phyloP scores from a whole-genome alignment of 2,888 invertebrate genomes.

The Lithosia quadra region DNA sequence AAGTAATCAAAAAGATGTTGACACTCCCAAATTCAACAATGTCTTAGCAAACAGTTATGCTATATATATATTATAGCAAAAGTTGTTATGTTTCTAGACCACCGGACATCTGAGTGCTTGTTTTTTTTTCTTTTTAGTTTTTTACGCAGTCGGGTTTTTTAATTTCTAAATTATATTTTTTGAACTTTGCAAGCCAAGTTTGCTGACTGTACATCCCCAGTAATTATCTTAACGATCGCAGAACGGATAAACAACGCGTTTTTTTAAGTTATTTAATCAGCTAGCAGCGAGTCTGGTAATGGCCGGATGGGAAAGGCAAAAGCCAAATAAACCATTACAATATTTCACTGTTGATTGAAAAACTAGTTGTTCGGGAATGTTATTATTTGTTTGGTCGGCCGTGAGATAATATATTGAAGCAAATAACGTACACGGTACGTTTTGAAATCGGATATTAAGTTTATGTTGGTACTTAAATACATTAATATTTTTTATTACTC shows the following conservation, averaged over 20 bases:
- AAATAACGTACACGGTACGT: neutral
- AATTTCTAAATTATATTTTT: too few species aligned
- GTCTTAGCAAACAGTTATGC: too few species aligned
- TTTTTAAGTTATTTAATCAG: slow-evolving; percentile 28
- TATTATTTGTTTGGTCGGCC: slow-evolving; percentile 6
- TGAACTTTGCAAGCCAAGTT: too few species aligned
- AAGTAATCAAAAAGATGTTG: too few species aligned
- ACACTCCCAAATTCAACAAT: too few species aligned
- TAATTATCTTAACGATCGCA: slow-evolving; percentile 33
- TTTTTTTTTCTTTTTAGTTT: too few species aligned
- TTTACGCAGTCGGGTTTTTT: too few species aligned
- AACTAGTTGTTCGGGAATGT: slow-evolving; percentile 10
- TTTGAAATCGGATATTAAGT: neutral
- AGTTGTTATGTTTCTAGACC: too few species aligned
- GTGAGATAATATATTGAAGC: neutral
- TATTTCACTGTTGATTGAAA: slow-evolving; percentile 27
- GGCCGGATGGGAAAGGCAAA: slow-evolving; percentile 44
- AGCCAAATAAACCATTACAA: slow-evolving; percentile 26
- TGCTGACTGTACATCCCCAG: too few species aligned
- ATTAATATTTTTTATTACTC: neutral
- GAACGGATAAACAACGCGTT: slow-evolving; percentile 28
- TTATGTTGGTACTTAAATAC: neutral
- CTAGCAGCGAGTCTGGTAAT: slow-evolving; percentile 20
- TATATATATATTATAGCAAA: too few species aligned
- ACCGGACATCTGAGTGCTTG: too few species aligned